phyloP scores from a whole-genome alignment of 1,140 invertebrate genomes.

The Hyphantria cunea region DNA sequence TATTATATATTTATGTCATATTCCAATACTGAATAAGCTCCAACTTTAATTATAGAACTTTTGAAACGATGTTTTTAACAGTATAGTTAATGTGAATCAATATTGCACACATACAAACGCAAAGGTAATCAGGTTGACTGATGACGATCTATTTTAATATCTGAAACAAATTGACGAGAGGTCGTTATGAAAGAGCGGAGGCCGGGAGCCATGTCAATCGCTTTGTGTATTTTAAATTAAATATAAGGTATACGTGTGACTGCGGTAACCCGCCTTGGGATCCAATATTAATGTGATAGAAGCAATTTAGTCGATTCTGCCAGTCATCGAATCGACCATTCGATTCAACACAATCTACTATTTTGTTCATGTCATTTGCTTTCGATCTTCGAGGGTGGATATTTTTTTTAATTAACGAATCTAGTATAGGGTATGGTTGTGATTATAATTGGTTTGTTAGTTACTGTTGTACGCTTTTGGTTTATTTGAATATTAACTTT shows the following conservation, averaged over 20 bases:
- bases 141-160: slow-evolving; percentile 59
- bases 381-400: slow-evolving; percentile 30
- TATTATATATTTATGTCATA: too few species aligned
- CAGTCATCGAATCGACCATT: slow-evolving; percentile 56
- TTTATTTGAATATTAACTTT: slow-evolving; percentile 12
- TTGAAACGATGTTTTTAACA: too few species aligned
- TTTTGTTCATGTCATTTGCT: slow-evolving; percentile 39
- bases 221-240: slow-evolving; percentile 77
- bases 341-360: slow-evolving; percentile 31
- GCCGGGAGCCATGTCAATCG: slow-evolving; percentile 64
- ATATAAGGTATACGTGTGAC: slow-evolving; percentile 59
- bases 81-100: too few species aligned
- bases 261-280: slow-evolving; percentile 36
- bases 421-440: slow-evolving; percentile 7
- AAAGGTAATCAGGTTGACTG: slow-evolving; percentile 62
- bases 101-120: slow-evolving; percentile 49
- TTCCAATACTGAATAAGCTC: too few species aligned
- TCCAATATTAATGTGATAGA: slow-evolving; percentile 70
- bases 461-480: slow-evolving; percentile 11
- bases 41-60: too few species aligned
- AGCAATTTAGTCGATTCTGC: slow-evolving; percentile 67
- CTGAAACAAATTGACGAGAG: slow-evolving; percentile 59
- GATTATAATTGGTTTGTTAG: slow-evolving; percentile 16
- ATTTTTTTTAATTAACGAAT: slow-evolving; percentile 39
- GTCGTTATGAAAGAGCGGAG: slow-evolving; percentile 61